Percentiles rank a stretch among this genome's conserved stretches.
Evolutionary conservation across 2,888 invertebrate species (phyloP).

Genomic region (Chaitophorus viminalis): DNA sequence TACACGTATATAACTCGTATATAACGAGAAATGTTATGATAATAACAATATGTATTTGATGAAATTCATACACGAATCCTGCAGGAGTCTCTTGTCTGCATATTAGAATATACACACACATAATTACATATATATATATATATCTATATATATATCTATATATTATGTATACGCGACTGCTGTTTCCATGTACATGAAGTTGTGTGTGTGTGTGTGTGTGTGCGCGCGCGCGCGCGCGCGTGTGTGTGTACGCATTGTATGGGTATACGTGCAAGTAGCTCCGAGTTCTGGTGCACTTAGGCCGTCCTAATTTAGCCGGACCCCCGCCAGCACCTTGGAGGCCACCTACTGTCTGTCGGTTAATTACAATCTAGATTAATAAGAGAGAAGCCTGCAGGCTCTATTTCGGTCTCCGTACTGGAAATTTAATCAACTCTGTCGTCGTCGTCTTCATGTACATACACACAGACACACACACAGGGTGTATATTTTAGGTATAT

Average conservation of each 20-base stretch:
- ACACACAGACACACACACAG: too few species aligned
- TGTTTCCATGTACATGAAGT: neutral
- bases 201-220: neutral
- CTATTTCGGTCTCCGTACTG: constrained; percentile 38
- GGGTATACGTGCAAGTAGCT: constrained; percentile 47
- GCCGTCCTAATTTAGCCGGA: constrained; percentile 59
- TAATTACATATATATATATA: too few species aligned
- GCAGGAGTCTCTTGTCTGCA: neutral
- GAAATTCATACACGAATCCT: too few species aligned
- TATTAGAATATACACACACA: neutral
- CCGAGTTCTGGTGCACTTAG: constrained; percentile 57
- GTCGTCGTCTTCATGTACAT: neutral
- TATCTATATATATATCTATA: neutral
- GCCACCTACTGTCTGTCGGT: constrained; percentile 61
- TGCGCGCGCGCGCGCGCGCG: neutral
- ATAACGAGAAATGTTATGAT: too few species aligned
- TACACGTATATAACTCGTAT: too few species aligned
- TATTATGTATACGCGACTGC: neutral
- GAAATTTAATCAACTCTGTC: constrained; percentile 59
- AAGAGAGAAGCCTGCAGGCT: constrained; percentile 52
- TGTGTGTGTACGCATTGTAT: neutral
- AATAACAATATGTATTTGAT: too few species aligned
- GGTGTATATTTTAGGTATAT: too few species aligned
- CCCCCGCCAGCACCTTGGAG: constrained; percentile 48
- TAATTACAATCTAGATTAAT: constrained; percentile 62